Conservation (phyloP, 2,113 vertebrate genomes). For the Pelusios castaneus region DNA sequence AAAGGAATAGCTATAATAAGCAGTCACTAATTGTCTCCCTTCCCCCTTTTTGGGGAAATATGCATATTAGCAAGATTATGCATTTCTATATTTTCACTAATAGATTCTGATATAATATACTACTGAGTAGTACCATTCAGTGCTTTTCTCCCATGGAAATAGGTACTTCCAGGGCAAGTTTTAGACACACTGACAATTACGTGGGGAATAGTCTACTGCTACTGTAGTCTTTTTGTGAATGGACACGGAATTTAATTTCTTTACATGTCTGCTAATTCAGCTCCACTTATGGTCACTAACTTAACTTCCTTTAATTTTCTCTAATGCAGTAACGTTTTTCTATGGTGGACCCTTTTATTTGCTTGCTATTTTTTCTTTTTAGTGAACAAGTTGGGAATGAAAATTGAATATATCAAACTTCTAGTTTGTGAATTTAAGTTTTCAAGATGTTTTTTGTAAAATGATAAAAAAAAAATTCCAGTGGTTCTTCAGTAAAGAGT, state of each 20-base stretch:
- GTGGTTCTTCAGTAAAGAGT: conserved; percentile 53
- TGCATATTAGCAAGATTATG: not conserved
- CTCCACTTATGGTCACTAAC: not conserved
- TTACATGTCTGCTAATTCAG: not conserved
- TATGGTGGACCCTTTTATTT: not conserved
- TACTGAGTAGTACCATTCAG: not conserved
- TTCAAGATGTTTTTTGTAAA: not conserved
- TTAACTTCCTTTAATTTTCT: not conserved
- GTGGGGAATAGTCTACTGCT: not conserved
- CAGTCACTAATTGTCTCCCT: not conserved
- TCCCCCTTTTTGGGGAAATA: not conserved
- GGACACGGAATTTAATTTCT: not conserved
- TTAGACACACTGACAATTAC: not conserved
- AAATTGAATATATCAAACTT: not conserved
- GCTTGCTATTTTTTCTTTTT: not conserved
- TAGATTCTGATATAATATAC: not conserved
- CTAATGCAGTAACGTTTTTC: not conserved
- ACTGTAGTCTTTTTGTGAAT: not conserved
- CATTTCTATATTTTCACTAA: not conserved
- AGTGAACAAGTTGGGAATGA: not conserved
- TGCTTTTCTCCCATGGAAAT: not conserved
- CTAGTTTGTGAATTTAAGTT: not conserved
- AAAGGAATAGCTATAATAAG: not conserved
- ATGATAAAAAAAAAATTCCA: not conserved
- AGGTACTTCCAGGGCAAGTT: conserved; percentile 10